These are phyloP conservation scores for Anabas testudineus DNA, from an alignment of 2,797 vertebrate genomes.

Conservation along the genomic window DNA sequence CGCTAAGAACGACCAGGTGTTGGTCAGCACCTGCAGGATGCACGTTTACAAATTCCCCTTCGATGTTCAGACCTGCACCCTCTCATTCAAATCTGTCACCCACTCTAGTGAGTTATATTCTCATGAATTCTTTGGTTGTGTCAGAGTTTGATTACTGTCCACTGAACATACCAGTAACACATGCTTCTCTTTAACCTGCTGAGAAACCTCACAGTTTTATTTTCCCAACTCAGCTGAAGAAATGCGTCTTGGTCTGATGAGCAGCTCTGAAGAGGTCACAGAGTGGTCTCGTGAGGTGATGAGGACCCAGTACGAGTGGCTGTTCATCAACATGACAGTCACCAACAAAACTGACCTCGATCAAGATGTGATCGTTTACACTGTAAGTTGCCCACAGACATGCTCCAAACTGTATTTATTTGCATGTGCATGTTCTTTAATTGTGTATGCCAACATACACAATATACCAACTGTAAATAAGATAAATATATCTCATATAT, in stretches of 20 bases:
- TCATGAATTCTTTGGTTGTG: too few species aligned
- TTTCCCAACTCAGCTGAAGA: conserved; percentile 24
- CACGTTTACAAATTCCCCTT: conserved; percentile 71
- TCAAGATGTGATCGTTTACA: conserved; percentile 58
- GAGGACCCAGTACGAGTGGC: conserved; percentile 68
- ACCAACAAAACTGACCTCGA: background rate
- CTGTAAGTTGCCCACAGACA: conserved; percentile 42
- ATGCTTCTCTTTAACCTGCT: too few species aligned
- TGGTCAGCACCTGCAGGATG: conserved; percentile 72
- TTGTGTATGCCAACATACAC: too few species aligned
- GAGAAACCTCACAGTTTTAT: background rate
- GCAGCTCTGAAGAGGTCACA: background rate
- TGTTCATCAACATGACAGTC: conserved; percentile 59
- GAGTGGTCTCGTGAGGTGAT: conserved; percentile 33
- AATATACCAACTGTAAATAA: too few species aligned
- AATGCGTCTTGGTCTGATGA: conserved; percentile 1
- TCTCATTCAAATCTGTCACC: conserved; percentile 62
- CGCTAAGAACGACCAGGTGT: conserved; percentile 47
- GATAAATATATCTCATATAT: too few species aligned
- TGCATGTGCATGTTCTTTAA: too few species aligned
- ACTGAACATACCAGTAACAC: background rate
- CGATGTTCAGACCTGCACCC: conserved; percentile 68
- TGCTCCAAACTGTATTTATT: too few species aligned
- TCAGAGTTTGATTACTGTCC: background rate
- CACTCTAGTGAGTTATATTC: conserved; percentile 52